These are phyloP conservation scores for Agonopterix arenella DNA, from an alignment of 2,888 invertebrate species.

Conservation along the genomic window DNA sequence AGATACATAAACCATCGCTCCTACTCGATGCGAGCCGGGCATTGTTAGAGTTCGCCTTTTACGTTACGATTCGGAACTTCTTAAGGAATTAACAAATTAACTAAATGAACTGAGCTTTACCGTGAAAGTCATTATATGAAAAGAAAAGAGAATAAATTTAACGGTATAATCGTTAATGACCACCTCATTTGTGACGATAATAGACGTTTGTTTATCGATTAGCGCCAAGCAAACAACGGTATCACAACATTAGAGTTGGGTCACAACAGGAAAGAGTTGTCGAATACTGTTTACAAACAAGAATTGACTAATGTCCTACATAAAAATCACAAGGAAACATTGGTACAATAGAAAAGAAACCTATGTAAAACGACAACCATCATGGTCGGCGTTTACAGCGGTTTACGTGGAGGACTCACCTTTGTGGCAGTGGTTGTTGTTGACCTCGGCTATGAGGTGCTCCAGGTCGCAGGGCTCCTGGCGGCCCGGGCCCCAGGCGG, in stretches of 20 bases:
- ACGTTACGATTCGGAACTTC: too few relatives aligned
- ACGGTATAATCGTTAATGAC: too few relatives aligned
- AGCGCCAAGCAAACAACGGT: neutral
- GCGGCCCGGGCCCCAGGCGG: constrained; percentile 44
- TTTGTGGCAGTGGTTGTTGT: constrained; percentile 53
- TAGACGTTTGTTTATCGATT: neutral
- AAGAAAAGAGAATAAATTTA: too few relatives aligned
- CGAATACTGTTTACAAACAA: too few relatives aligned
- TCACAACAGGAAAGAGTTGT: too few relatives aligned
- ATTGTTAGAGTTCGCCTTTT: too few relatives aligned
- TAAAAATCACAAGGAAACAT: neutral
- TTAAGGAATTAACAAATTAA: too few relatives aligned
- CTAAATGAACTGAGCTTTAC: too few relatives aligned
- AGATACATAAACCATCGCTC: too few relatives aligned
- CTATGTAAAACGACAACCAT: neutral
- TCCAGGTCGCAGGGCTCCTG: constrained; percentile 43
- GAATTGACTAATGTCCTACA: neutral
- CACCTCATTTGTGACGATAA: too few relatives aligned
- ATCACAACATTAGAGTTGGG: neutral
- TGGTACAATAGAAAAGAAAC: neutral
- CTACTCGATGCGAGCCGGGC: too few relatives aligned
- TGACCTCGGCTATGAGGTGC: constrained; percentile 57
- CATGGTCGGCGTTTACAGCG: constrained; percentile 10
- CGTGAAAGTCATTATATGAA: too few relatives aligned
- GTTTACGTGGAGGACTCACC: constrained; percentile 36